These are phyloP conservation scores for Ispidina lecontei DNA, from an alignment of 2,797 vertebrate species.

Conservation along the genomic window DNA sequence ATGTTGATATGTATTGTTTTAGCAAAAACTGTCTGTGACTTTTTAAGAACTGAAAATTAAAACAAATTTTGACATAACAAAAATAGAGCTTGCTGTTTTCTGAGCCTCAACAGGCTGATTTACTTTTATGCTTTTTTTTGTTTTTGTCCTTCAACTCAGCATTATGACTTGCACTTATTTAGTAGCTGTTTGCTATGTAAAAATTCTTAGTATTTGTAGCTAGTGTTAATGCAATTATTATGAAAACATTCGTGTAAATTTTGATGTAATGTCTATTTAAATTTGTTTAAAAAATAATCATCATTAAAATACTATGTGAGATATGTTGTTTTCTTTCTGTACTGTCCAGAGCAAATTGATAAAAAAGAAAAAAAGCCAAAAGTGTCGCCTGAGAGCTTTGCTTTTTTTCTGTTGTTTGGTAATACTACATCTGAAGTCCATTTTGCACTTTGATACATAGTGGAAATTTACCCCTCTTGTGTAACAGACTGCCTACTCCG, in stretches of 20 bases:
- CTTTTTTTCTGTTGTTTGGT: background rate
- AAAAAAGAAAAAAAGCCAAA: background rate
- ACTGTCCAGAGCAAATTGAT: background rate
- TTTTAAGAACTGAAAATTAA: background rate
- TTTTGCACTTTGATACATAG: background rate
- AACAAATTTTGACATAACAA: background rate
- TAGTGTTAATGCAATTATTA: background rate
- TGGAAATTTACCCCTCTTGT: background rate
- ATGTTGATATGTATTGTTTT: background rate
- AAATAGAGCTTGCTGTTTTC: background rate
- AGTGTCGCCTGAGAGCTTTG: background rate
- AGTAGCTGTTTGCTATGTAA: accelerated
- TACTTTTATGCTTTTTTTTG: background rate
- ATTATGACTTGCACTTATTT: background rate
- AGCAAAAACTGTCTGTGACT: background rate
- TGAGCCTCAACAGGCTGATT: background rate
- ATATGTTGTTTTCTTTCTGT: background rate
- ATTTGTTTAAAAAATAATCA: background rate
- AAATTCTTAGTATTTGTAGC: background rate
- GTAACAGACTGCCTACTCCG: background rate
- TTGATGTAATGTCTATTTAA: background rate
- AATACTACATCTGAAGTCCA: background rate
- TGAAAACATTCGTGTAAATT: background rate
- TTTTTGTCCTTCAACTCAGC: background rate
- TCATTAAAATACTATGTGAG: background rate